These are phyloP conservation scores for Dermolepida albohirtum DNA, from an alignment of 2,888 invertebrate species.

Conservation along the genomic window DNA sequence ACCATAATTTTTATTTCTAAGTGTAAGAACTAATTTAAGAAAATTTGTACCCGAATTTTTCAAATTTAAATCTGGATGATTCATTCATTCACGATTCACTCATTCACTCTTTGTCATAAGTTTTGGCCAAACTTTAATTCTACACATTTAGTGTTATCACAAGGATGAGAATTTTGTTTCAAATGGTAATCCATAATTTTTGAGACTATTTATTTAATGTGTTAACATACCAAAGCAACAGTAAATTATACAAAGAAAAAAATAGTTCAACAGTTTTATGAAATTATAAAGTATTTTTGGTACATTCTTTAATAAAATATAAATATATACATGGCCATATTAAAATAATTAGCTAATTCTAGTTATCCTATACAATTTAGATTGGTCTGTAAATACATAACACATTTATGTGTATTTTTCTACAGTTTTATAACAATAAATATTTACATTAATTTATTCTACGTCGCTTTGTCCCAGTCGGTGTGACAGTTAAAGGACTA, in stretches of 20 bases:
- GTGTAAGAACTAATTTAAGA: too few relatives aligned
- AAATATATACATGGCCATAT: slow-evolving; percentile 31
- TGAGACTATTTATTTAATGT: not conserved
- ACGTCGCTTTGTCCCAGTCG: slow-evolving; percentile 53
- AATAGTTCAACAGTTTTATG: slow-evolving; percentile 19
- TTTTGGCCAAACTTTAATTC: too few relatives aligned
- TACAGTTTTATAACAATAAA: slow-evolving; percentile 9
- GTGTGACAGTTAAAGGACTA: slow-evolving; percentile 61
- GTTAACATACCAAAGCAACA: not conserved
- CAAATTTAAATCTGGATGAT: too few relatives aligned
- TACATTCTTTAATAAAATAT: slow-evolving; percentile 33
- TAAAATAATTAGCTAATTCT: slow-evolving; percentile 13
- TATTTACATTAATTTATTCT: slow-evolving; percentile 38
- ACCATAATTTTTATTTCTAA: too few relatives aligned
- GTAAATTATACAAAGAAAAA: not conserved
- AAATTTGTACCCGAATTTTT: too few relatives aligned
- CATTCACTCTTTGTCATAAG: too few relatives aligned
- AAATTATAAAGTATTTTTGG: slow-evolving; percentile 29
- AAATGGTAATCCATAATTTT: not conserved
- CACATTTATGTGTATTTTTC: slow-evolving; percentile 6
- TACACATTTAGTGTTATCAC: too few relatives aligned
- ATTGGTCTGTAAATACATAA: slow-evolving; percentile 36
- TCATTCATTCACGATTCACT: too few relatives aligned
- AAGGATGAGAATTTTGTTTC: too few relatives aligned
- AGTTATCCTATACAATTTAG: slow-evolving; percentile 24